Conservation (phyloP, 2,113 vertebrate species). For the cattle (Bos taurus) region ARS-UCD2.0 NC_037350.1:39433001-39433500, state of each 20-base stretch:
- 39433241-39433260: background rate
- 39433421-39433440: background rate
- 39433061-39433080: background rate
- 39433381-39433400: background rate
- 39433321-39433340: background rate
- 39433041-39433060: background rate
- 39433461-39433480: background rate
- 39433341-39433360: background rate
- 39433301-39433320: background rate
- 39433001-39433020: background rate
- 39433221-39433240: background rate
- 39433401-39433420: background rate
- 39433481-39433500: background rate
- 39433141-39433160: background rate
- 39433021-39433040: background rate
- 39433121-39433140: background rate
- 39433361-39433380: background rate
- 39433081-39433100: background rate
- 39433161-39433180: accelerated
- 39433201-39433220: background rate
- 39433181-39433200: background rate
- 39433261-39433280: background rate
- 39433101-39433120: background rate
- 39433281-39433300: background rate
- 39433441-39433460: background rate